Evolutionary conservation across 2,797 vertebrate species (phyloP), one percentile per base, ranked within the genome.

Genomic region (Chaetodon trifasciatus): DNA sequence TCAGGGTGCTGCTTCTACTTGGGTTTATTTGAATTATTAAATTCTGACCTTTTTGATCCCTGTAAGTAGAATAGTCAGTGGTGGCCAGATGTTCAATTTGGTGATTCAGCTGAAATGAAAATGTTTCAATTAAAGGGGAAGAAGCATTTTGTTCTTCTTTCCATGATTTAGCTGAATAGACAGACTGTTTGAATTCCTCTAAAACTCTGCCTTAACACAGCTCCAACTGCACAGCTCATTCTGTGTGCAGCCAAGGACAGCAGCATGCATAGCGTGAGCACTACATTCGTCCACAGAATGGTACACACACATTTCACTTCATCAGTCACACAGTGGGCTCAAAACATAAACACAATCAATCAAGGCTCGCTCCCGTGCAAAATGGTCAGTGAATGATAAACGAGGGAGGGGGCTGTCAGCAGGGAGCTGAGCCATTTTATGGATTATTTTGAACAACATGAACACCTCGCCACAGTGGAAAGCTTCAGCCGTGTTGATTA

Each of bases 301-400:
- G 52, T 81, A 70, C 49, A 62, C 82, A 81, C 77, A 75, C 77
- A 81, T 79, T 84, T 86, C 79, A 70, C 78, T 88, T 90, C 87
- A 93, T 93, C 93, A 87, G 76, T 94, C 88, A 88, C 89, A 86
- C 78, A 76, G 86, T 56, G 17, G 76, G 79, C 82, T 78, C 49
- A 60, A 64, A 89, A 89, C 87, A 86, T 91, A 93, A 95, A 93
- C 91, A 92, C 83, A 79, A 94, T 95, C 91, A 90, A 93, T 95
- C 93, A 93, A 66, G 6, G 78, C 66, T 68, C 12, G 39, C 68
- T 70, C 75, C 66, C 10, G 58, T 28, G 62, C 85, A 84, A 87
- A 88, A 93, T 82, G 79, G 85, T 76, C 85, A 86, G 61, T 80
- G 89, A 90, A 80, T 87, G 85, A 92, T 91, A 84, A 87, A 89